A percentile compares a stretch with the other conserved stretches of the same genome.
These are phyloP conservation scores for Asbolus verrucosus DNA, from an alignment of 1,140 invertebrate species.

Conservation along the genomic window DNA sequence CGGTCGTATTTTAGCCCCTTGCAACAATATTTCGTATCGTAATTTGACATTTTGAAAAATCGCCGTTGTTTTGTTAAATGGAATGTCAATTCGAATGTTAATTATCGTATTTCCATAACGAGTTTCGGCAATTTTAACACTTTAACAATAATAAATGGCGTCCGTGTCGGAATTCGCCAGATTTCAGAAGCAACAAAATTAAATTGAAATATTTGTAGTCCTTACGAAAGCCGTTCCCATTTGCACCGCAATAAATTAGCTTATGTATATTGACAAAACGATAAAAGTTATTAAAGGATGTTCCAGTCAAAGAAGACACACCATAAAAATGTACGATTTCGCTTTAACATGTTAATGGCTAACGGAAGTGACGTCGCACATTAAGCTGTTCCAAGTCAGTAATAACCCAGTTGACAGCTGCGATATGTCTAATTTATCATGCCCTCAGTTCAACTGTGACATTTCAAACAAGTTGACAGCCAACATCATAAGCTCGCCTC, in stretches of 20 bases:
- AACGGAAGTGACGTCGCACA: slow-evolving; percentile 44
- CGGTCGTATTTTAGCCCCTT: not conserved
- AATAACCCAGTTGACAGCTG: slow-evolving; percentile 60
- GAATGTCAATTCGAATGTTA: slow-evolving; percentile 2
- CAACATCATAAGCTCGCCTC: slow-evolving; percentile 50
- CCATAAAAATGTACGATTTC: slow-evolving; percentile 15
- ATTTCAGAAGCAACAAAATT: slow-evolving; percentile 1
- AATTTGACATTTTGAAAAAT: slow-evolving; percentile 17
- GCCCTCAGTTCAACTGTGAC: slow-evolving; percentile 50
- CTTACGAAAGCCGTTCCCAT: slow-evolving; percentile 3
- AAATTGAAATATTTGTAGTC: slow-evolving; percentile 8
- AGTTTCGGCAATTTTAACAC: slow-evolving; percentile 3
- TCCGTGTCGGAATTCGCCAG: too few species aligned
- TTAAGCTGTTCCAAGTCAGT: slow-evolving; percentile 53
- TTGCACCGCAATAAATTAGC: slow-evolving; percentile 13
- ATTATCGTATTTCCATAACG: slow-evolving; percentile 24
- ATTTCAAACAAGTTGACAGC: slow-evolving; percentile 56
- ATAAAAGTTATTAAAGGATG: slow-evolving; percentile 34
- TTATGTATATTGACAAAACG: slow-evolving; percentile 28
- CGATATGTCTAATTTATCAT: slow-evolving; percentile 62
- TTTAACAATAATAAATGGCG: not conserved
- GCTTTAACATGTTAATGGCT: slow-evolving; percentile 30
- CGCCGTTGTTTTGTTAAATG: not conserved
- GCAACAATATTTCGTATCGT: not conserved
- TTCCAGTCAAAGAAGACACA: slow-evolving; percentile 28